Conservation (phyloP, 2,797 vertebrate species). For the Eulemur mongoz region DNA sequence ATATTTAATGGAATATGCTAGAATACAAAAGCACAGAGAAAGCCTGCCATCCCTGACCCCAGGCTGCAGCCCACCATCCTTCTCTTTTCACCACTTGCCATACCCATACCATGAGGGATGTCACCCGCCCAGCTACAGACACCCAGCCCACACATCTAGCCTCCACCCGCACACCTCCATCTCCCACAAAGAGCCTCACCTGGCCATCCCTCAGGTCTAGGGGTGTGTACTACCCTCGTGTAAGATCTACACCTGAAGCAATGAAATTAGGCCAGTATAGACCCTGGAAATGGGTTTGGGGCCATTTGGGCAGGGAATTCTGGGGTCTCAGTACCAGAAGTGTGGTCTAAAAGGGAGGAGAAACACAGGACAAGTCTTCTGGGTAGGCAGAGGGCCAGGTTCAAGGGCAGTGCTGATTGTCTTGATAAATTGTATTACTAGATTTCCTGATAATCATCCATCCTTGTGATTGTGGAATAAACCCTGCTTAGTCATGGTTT, state of each 20-base stretch:
- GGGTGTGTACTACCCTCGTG: too few relatives aligned
- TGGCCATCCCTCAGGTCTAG: background rate
- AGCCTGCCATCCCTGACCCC: too few relatives aligned
- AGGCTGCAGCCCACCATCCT: background rate
- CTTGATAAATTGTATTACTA: constrained; percentile 40
- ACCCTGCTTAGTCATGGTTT: constrained; percentile 64
- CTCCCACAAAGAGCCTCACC: background rate
- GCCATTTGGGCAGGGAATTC: background rate
- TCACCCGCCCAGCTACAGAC: background rate
- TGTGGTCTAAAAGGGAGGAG: background rate
- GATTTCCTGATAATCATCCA: constrained; percentile 66
- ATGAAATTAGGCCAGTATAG: background rate
- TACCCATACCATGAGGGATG: background rate
- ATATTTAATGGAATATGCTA: background rate
- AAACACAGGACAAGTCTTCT: background rate
- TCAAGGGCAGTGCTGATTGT: background rate
- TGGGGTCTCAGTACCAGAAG: background rate
- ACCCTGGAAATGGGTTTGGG: background rate
- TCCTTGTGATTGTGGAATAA: constrained; percentile 65
- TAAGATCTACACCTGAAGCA: background rate
- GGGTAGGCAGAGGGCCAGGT: background rate
- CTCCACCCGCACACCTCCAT: background rate
- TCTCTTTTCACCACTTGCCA: background rate
- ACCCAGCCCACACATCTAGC: background rate
- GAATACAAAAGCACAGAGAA: background rate